Evolutionary conservation across 2,797 vertebrate genomes (phyloP).

Genomic region (Oreochromis mossambicus): DNA sequence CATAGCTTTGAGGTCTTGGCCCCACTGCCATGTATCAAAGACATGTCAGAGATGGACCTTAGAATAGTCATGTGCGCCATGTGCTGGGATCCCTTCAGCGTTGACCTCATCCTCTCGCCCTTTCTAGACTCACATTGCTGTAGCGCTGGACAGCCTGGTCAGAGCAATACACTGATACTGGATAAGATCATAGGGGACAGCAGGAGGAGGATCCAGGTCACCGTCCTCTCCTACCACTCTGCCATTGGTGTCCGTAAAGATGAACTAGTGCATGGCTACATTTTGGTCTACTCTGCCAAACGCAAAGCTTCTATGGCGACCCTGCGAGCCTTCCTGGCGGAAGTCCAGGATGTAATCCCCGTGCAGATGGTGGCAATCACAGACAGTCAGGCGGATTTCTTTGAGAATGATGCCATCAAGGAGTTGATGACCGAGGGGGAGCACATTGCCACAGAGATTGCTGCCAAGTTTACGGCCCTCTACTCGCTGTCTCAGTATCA

Average conservation of each 20-base stretch:
- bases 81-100: constrained; percentile 98
- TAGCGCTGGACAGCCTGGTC: constrained; percentile 93
- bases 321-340: constrained; percentile 93
- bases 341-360: constrained; percentile 97
- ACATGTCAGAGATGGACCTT: constrained; percentile 93
- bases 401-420: constrained; percentile 97
- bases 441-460: constrained; percentile 97
- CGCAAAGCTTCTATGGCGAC: constrained; percentile 99
- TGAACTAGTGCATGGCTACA: constrained; percentile 97
- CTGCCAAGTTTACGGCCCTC: constrained; percentile 95
- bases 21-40: constrained; percentile 92
- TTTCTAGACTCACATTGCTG: constrained; percentile 97
- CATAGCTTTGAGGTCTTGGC: constrained; percentile 91
- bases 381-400: constrained; percentile 98
- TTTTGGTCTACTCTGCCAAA: constrained; percentile 96
- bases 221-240: constrained; percentile 94
- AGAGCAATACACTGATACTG: constrained; percentile 93
- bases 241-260: constrained; percentile 97
- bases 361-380: constrained; percentile 98
- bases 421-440: constrained; percentile 99
- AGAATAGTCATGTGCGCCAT: constrained; percentile 99
- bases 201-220: constrained; percentile 93
- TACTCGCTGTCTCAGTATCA: constrained; percentile 98
- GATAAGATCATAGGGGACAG: constrained; percentile 98
- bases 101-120: constrained; percentile 97